Evolutionary conservation across 2,113 vertebrate species (phyloP).

Genomic region (Muntiacus muntjak): DNA sequence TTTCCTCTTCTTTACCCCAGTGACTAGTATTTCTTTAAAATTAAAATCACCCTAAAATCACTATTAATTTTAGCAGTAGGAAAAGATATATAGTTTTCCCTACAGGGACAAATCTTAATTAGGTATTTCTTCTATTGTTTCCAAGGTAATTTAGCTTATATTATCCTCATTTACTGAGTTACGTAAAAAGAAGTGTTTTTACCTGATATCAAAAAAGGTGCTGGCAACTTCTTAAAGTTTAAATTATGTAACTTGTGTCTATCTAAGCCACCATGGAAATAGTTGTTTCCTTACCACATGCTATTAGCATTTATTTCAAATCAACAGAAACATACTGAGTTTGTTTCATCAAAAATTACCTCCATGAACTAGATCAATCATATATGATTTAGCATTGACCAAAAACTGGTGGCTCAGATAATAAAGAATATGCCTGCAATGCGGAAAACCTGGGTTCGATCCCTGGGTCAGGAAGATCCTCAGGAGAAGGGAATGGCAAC

Average conservation of each 20-base stretch:
- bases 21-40: slow-evolving; percentile 63
- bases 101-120: background rate
- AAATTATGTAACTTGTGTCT: background rate
- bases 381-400: background rate
- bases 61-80: background rate
- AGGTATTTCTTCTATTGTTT: background rate
- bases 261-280: background rate
- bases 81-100: background rate
- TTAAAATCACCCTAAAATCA: background rate
- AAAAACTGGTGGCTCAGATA: background rate
- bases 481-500: background rate
- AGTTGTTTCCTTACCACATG: background rate
- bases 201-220: background rate
- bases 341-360: background rate
- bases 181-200: background rate
- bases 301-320: slow-evolving; percentile 14
- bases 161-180: background rate
- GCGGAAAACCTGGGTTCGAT: fast-evolving
- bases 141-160: background rate
- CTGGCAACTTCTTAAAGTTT: background rate
- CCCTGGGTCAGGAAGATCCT: background rate
- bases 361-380: background rate
- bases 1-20: slow-evolving; percentile 44
- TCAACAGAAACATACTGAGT: background rate
- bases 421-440: background rate